These are phyloP conservation scores for Temnothorax rugatulus DNA, from an alignment of 2,888 invertebrate species.

Conservation along the genomic window DNA sequence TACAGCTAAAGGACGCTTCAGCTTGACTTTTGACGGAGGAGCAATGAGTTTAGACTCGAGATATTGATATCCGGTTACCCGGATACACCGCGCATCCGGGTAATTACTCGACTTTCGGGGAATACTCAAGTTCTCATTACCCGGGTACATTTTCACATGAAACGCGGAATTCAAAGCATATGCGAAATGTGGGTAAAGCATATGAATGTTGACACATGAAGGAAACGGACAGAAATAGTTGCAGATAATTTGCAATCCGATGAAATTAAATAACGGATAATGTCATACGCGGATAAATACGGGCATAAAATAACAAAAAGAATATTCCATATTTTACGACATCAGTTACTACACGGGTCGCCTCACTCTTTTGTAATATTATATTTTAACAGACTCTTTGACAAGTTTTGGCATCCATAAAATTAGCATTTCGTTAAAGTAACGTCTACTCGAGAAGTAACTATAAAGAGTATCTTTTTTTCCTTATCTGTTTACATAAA, in stretches of 20 bases:
- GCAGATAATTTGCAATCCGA: background rate
- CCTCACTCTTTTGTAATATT: background rate
- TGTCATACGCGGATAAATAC: background rate
- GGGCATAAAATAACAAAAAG: background rate
- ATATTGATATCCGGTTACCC: conserved; percentile 35
- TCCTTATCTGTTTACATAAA: background rate
- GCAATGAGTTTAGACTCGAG: conserved; percentile 10
- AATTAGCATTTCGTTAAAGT: conserved; percentile 7
- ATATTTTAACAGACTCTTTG: background rate
- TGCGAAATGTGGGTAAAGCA: background rate
- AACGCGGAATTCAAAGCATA: conserved; percentile 13
- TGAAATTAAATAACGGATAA: conserved; percentile 31
- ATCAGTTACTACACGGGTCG: too few relatives aligned
- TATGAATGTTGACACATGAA: conserved; percentile 20
- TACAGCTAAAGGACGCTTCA: background rate
- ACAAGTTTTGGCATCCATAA: background rate
- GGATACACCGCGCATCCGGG: background rate
- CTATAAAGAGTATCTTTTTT: background rate
- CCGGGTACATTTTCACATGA: conserved; percentile 14
- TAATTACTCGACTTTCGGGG: conserved; percentile 38
- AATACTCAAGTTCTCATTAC: conserved; percentile 40
- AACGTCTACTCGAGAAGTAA: background rate
- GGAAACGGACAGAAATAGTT: conserved; percentile 3
- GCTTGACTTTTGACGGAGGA: background rate
- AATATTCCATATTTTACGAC: conserved; percentile 2